Evolutionary conservation across 1,140 invertebrate genomes (phyloP).

Genomic region (Aphaenogaster rudis): DNA sequence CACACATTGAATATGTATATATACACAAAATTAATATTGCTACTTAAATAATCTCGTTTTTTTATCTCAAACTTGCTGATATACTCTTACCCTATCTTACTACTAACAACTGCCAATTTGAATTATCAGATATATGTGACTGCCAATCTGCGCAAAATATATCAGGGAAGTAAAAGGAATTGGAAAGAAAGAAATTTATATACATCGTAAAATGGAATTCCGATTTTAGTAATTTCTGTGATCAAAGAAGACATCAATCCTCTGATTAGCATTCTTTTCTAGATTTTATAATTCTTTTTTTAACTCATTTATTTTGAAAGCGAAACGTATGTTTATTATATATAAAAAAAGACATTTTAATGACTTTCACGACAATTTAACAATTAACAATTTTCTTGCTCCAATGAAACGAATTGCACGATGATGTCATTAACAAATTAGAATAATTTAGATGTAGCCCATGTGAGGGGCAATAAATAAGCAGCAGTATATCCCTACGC

Average conservation of each 20-base stretch:
- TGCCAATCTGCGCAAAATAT: slow-evolving; percentile 26
- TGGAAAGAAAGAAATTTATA: neutral
- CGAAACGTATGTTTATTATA: neutral
- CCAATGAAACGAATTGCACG: slow-evolving; percentile 43
- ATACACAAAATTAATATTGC: slow-evolving; percentile 5
- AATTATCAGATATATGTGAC: neutral
- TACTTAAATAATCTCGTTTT: slow-evolving; percentile 15
- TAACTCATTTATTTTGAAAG: slow-evolving; percentile 7
- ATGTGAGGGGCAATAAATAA: slow-evolving; percentile 56
- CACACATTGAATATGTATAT: neutral
- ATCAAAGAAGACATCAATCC: neutral
- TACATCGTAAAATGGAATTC: slow-evolving; percentile 4
- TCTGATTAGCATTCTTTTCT: neutral
- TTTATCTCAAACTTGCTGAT: neutral
- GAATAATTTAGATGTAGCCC: slow-evolving; percentile 71
- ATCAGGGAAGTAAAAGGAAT: neutral
- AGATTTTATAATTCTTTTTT: slow-evolving; percentile 2
- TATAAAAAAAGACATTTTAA: slow-evolving; percentile 14
- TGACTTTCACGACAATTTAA: neutral
- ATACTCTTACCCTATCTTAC: neutral
- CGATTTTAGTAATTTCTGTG: neutral
- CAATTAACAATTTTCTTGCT: slow-evolving; percentile 48
- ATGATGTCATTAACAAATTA: slow-evolving; percentile 75
- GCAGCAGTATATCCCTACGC: slow-evolving; percentile 52
- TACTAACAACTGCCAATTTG: slow-evolving; percentile 34